Evolutionary conservation across 2,113 vertebrate genomes (phyloP).

Genomic region (Heteronetta atricapilla): DNA sequence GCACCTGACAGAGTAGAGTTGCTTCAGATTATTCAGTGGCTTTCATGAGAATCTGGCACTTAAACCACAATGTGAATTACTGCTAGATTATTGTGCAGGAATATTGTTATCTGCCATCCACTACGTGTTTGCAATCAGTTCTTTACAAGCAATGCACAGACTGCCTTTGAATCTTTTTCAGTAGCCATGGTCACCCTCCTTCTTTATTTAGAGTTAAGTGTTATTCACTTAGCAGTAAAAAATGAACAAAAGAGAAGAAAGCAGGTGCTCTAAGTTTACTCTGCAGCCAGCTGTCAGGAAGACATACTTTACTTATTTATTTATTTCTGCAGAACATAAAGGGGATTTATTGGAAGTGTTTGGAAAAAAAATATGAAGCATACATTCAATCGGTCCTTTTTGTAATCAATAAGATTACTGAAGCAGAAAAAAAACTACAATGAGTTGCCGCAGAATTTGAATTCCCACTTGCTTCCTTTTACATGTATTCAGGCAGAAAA

Average conservation of each 20-base stretch:
- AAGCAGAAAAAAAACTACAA: slow-evolving; percentile 70
- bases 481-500: slow-evolving; percentile 62
- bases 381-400: slow-evolving; percentile 38
- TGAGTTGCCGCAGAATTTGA: slow-evolving; percentile 58
- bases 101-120: slow-evolving; percentile 37
- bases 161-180: slow-evolving; percentile 68
- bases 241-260: slow-evolving; percentile 70
- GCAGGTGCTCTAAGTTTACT: slow-evolving; percentile 78
- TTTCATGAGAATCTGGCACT: slow-evolving; percentile 50
- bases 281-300: slow-evolving; percentile 70
- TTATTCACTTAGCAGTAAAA: slow-evolving; percentile 74
- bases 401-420: slow-evolving; percentile 63
- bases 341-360: slow-evolving; percentile 61
- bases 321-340: slow-evolving; percentile 46
- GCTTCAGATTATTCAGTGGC: slow-evolving; percentile 38
- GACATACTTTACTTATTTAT: slow-evolving; percentile 54
- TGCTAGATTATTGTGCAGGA: slow-evolving; percentile 51
- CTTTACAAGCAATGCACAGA: background rate
- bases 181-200: slow-evolving; percentile 69
- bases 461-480: slow-evolving; percentile 55
- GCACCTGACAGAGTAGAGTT: slow-evolving; percentile 39
- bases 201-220: slow-evolving; percentile 75
- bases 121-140: slow-evolving; percentile 49
- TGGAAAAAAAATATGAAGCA: slow-evolving; percentile 50
- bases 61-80: slow-evolving; percentile 53